Base-by-base conservation (phyloP, 2,888 invertebrate genomes). In the Ectemnius lituratus region DNA sequence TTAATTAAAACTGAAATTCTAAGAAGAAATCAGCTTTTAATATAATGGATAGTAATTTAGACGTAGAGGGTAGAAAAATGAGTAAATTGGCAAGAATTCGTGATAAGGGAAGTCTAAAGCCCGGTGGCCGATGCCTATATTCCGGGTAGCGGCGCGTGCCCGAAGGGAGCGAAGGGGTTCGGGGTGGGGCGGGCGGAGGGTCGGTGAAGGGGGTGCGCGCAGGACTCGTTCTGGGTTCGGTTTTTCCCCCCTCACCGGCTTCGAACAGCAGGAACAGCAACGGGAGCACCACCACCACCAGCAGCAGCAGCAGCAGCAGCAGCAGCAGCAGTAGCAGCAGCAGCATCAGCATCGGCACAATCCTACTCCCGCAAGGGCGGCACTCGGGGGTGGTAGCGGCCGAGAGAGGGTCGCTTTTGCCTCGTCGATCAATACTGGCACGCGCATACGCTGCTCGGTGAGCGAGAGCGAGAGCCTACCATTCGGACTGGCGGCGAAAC, bases 371-470 rank as follows among this genome's bases (percentile, higher is more conserved):
- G 69, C 73, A 67, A 67, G 76, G 79, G 80, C 73, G 78, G 78
- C 71, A 78, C 80, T 78, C 74, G 80, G 73, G 78, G 76, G 83
- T 74, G 75, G 82, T 76, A 76, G 79, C 37, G 73, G 74, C 67
- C 72, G 67, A 56, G 72, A 80, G 83, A 78, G 81, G 81, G 57
- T 71, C 46, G 67, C 69, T 60, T 16, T 52, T 16, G n/a, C 52
- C 52, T 52, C 52, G 52, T 52, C 52, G 52, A 52, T 52, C 52
- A 52, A 52, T 52, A 52, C 52, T 76, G 77, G 83, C 82, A 82
- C 81, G 79, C 83, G 83, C 83, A 83, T 79, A 83, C 77, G 77
- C 79, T 77, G 64, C 73, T 45, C 37, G 18, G 52, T 76, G 63
- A 63, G 70, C 66, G 75, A 76, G 20, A 28, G 0, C 13, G 57